Conservation (phyloP, 2,888 invertebrate genomes). For the Morpho helenor region DNA sequence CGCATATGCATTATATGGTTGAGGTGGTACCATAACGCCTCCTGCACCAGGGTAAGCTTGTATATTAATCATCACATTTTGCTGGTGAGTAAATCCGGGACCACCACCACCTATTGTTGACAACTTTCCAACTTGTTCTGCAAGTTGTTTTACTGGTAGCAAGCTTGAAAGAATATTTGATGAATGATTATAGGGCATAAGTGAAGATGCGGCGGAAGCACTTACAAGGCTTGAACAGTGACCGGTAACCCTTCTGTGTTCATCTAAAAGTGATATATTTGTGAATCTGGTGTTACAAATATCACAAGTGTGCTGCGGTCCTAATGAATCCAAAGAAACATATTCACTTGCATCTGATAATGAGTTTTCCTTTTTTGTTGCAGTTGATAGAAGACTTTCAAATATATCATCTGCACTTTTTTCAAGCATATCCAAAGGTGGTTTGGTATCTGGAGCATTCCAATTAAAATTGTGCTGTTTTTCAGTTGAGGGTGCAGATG, state of each 20-base stretch:
- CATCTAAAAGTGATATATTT: constrained; percentile 72
- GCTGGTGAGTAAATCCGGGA: constrained; percentile 77
- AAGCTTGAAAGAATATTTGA: constrained; percentile 60
- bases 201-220: constrained; percentile 44
- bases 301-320: constrained; percentile 79
- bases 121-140: constrained; percentile 70
- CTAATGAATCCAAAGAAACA: constrained; percentile 81
- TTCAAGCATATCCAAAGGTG: constrained; percentile 60
- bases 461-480: constrained; percentile 72
- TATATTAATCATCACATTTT: constrained; percentile 82
- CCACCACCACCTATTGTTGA: constrained; percentile 49
- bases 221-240: constrained; percentile 72
- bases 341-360: constrained; percentile 77
- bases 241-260: constrained; percentile 75
- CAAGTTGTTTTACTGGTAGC: constrained; percentile 67
- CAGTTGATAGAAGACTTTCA: constrained; percentile 60
- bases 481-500: constrained; percentile 48
- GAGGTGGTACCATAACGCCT: constrained; percentile 68
- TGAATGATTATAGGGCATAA: constrained; percentile 58
- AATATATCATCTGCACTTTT: constrained; percentile 73
- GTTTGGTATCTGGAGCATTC: constrained; percentile 71
- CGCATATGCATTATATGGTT: constrained; percentile 61
- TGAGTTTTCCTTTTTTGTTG: constrained; percentile 59
- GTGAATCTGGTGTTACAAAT: constrained; percentile 81
- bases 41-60: constrained; percentile 80